Evolutionary conservation across 2,797 vertebrate genomes (phyloP).

Genomic region (Platalea minor): DNA sequence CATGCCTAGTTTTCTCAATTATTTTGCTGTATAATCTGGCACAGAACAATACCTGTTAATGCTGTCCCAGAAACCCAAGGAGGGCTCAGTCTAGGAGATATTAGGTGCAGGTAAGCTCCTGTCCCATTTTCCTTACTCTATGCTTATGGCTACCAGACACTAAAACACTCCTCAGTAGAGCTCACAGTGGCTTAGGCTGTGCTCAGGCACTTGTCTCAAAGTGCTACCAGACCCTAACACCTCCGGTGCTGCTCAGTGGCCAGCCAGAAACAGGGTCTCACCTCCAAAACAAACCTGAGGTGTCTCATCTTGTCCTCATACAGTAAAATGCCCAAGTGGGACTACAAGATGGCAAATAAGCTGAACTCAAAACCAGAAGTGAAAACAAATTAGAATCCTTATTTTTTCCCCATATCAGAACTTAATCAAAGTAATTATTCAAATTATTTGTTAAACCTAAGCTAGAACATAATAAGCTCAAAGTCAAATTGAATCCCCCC

Average conservation of each 20-base stretch:
- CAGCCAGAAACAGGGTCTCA: not conserved
- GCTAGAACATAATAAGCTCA: not conserved
- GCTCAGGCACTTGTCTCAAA: not conserved
- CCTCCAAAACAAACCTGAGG: not conserved
- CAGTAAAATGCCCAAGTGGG: not conserved
- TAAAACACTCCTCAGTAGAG: not conserved
- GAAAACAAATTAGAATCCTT: not conserved
- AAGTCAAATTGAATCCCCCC: not conserved
- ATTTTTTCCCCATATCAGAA: not conserved
- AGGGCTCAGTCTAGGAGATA: not conserved
- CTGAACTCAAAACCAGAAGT: not conserved
- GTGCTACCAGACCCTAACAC: not conserved
- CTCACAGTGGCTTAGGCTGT: not conserved
- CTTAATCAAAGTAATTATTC: not conserved
- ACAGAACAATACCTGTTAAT: rapidly evolving
- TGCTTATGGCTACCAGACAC: rapidly evolving
- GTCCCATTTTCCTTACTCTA: not conserved
- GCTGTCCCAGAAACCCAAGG: not conserved
- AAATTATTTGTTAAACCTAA: not conserved
- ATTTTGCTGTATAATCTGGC: not conserved
- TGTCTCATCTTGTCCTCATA: not conserved
- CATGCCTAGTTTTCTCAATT: not conserved
- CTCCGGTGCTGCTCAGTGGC: rapidly evolving
- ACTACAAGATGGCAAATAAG: not conserved
- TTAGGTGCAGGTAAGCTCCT: not conserved